Percentiles rank a stretch among this genome's conserved stretches.
Evolutionary conservation across 2,113 vertebrate genomes (phyloP).

Genomic region (Orcinus orca): DNA sequence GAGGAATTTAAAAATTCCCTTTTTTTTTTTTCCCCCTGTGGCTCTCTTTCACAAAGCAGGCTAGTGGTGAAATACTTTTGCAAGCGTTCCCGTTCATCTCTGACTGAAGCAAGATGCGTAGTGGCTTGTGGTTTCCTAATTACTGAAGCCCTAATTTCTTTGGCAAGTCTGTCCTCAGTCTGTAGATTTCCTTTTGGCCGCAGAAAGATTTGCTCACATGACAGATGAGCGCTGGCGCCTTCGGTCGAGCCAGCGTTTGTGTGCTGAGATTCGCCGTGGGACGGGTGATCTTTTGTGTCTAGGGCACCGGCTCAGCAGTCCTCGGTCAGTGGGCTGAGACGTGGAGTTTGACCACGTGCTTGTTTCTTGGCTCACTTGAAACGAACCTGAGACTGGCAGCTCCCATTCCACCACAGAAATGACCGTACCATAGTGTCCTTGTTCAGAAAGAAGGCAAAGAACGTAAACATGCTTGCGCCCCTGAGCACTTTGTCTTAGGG

Average conservation of each 20-base stretch:
- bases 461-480: background rate
- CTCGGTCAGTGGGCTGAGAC: background rate
- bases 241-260: background rate
- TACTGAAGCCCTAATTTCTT: constrained; percentile 35
- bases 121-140: constrained; percentile 54
- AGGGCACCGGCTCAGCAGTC: background rate
- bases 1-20: constrained; percentile 55
- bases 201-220: background rate
- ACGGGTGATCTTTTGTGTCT: background rate
- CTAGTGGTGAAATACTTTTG: constrained; percentile 61
- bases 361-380: background rate
- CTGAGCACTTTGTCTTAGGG: background rate
- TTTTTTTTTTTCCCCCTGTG: background rate
- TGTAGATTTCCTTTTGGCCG: constrained; percentile 58
- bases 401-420: background rate
- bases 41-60: constrained; percentile 47
- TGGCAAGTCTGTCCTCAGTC: constrained; percentile 45
- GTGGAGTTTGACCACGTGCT: background rate
- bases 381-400: background rate
- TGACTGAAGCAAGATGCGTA: constrained; percentile 33
- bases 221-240: background rate
- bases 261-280: background rate
- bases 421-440: background rate
- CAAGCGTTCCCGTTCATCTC: constrained; percentile 54
- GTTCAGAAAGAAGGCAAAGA: background rate